phyloP scores from a whole-genome alignment of 1,140 invertebrate genomes.

The Drosophila ambigua region DNA sequence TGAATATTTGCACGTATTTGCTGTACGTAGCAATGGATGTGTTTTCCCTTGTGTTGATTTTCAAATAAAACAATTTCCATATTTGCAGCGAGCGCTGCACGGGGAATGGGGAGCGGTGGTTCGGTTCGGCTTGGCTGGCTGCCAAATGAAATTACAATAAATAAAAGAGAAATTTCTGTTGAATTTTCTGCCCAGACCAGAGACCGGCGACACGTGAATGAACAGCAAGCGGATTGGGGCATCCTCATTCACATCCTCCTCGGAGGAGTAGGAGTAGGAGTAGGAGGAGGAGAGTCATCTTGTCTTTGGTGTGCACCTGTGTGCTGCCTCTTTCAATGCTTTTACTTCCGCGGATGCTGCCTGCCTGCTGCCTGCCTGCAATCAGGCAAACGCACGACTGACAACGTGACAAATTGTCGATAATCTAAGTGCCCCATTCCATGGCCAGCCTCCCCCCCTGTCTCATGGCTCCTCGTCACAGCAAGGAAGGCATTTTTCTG shows the following conservation, averaged over 20 bases:
- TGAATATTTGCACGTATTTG: constrained; percentile 29
- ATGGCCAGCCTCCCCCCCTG: background rate
- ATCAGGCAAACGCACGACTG: constrained; percentile 74
- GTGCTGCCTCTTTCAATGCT: constrained; percentile 32
- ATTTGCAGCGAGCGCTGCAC: constrained; percentile 47
- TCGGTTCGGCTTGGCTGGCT: background rate
- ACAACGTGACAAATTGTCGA: constrained; percentile 78
- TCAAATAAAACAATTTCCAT: constrained; percentile 56
- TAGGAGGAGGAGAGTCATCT: background rate
- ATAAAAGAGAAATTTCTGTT: constrained; percentile 76
- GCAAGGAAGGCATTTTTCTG: constrained; percentile 65
- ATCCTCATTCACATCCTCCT: background rate
- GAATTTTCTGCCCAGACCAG: constrained; percentile 22
- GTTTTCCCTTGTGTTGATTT: constrained; percentile 26
- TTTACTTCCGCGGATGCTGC: constrained; percentile 63
- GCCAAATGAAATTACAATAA: constrained; percentile 61
- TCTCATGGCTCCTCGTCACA: background rate
- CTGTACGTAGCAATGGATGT: constrained; percentile 6
- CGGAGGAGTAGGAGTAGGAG: too few relatives aligned
- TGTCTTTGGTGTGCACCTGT: constrained; percentile 48
- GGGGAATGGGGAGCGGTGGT: background rate
- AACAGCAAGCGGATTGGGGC: background rate
- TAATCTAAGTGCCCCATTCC: constrained; percentile 46
- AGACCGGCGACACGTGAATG: constrained; percentile 9
- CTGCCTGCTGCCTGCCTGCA: background rate